These are phyloP conservation scores for Crotalus helleri DNA, from an alignment of 2,113 vertebrate species.

Conservation along the genomic window DNA sequence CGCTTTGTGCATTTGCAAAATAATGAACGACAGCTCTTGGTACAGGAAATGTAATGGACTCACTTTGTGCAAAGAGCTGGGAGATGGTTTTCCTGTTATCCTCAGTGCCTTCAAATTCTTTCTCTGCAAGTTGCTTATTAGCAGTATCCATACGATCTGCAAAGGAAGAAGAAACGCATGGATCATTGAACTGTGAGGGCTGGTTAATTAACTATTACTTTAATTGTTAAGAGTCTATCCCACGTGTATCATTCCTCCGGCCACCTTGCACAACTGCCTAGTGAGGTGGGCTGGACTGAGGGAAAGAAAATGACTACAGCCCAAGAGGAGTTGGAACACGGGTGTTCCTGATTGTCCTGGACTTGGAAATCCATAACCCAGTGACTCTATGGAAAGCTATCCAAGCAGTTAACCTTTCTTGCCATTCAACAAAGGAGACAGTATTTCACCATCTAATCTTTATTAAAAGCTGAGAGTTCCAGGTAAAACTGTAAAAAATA, in stretches of 20 bases:
- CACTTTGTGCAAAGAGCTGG: conserved; percentile 93
- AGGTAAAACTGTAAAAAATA: not conserved
- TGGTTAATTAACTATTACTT: not conserved
- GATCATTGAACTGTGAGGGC: not conserved
- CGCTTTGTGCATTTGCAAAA: not conserved
- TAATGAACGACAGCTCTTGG: not conserved
- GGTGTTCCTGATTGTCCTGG: not conserved
- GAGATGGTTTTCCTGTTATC: conserved; percentile 97
- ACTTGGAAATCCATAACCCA: not conserved
- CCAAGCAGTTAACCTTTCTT: not conserved
- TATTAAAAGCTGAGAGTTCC: not conserved
- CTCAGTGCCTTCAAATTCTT: conserved; percentile 92
- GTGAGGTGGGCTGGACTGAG: not conserved
- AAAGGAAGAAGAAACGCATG: conserved; percentile 7
- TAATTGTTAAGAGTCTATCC: not conserved
- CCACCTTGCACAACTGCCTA: not conserved
- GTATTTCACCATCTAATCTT: not conserved
- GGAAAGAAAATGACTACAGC: not conserved
- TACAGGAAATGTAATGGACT: conserved; percentile 58
- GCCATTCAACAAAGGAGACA: not conserved
- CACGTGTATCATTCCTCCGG: not conserved
- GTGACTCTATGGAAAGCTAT: not conserved
- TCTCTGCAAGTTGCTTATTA: conserved; percentile 94
- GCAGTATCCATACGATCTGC: conserved; percentile 95
- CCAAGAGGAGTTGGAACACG: not conserved